Base-by-base conservation (phyloP, 2,888 invertebrate genomes). In the Malthinus flaveolus region DNA sequence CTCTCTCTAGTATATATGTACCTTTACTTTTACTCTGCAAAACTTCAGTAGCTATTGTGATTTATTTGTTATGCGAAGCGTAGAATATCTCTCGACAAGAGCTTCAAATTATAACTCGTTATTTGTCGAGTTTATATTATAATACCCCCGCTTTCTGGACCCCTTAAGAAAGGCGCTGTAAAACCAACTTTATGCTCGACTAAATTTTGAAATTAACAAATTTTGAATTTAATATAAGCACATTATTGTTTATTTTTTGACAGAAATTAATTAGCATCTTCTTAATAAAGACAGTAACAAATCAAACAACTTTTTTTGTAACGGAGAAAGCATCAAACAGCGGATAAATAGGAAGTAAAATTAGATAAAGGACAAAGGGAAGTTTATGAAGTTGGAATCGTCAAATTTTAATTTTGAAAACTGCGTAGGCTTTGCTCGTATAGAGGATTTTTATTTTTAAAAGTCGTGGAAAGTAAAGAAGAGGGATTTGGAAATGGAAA, bases 11-110 rank as follows among this genome's bases (percentile, higher is more conserved):
- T 23, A 23, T 23, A 2, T 23, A 23, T 23, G 5, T 23, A 23
- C 23, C 23, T 23, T 23, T 23, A 23, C 23, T 23, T 23, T 23
- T 23, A 23, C 3, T 23, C 23, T n/a, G 23, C 3, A 23, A 53
- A 61, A 61, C 58, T 61, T 55, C 49, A 39, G 23, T 3, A 23
- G 59, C 54, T 55, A 59, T 59, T 59, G 59, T 59, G 59, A 59
- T 59, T 59, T 59, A 59, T 59, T 59, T 59, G 54, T 59, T 59
- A 54, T 59, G 35, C 59, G 49, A 44, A 59, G 59, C 54, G 59
- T 55, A 53, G 44, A 59, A 55, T 59, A 59, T 50, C 50, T 50
- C 49, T 48, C 23, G 23, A 23, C 23, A 55, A 45, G 54, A 59
- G 54, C 49, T 48, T 44, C 49, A 49, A 59, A 59, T 59, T 59